Conservation (phyloP, 2,888 invertebrate genomes). For the Ichneumon xanthorius region DNA sequence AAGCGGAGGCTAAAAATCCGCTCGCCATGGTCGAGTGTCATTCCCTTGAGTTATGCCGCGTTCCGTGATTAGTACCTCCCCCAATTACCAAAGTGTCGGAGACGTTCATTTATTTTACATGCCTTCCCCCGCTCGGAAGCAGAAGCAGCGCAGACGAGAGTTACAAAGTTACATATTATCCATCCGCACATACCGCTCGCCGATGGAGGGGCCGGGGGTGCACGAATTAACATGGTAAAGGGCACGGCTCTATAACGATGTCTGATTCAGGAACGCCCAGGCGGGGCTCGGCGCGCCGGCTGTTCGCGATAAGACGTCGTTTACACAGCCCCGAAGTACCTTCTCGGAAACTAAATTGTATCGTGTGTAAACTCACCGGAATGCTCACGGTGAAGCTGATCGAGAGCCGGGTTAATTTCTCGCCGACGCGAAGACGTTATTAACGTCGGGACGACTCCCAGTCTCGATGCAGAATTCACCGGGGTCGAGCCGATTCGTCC, state of each 20-base stretch:
- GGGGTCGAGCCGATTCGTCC: background rate
- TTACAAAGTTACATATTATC: conserved; percentile 35
- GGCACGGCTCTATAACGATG: conserved; percentile 17
- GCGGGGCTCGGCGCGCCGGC: conserved; percentile 22
- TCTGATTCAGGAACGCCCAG: conserved; percentile 55
- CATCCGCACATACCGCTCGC: conserved; percentile 6
- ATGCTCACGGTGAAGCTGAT: background rate
- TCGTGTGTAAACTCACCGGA: conserved; percentile 19
- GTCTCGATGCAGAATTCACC: conserved; percentile 52
- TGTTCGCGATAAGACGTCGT: conserved; percentile 63
- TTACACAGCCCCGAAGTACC: conserved; percentile 47
- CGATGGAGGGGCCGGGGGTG: background rate
- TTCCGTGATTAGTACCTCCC: background rate
- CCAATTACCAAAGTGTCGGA: conserved; percentile 26
- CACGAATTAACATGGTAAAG: conserved; percentile 8
- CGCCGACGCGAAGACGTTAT: conserved; percentile 41
- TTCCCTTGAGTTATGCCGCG: background rate
- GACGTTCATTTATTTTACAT: conserved; percentile 38
- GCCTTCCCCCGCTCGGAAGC: background rate
- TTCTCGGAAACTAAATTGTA: conserved; percentile 43
- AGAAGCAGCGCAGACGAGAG: background rate
- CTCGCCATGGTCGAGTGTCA: no score
- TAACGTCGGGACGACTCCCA: conserved; percentile 48
- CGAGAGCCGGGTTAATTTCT: background rate
- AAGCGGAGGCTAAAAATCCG: background rate